Evolutionary conservation across 35 echinoderm and acorn worm genomes (phyloP).

Genomic region (Diadema setosum): DNA sequence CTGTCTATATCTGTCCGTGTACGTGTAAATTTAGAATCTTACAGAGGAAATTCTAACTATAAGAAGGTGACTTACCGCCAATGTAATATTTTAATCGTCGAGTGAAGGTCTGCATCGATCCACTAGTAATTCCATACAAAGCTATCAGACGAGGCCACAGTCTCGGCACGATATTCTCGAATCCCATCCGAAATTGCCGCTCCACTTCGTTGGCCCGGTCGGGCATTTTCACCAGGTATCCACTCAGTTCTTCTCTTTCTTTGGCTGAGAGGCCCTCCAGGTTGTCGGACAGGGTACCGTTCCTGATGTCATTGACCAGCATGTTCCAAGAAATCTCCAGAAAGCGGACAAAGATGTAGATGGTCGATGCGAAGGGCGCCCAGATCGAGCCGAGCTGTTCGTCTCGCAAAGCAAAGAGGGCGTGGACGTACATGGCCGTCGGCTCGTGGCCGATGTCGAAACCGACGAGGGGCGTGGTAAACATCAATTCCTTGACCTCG

Average conservation of each 20-base stretch:
- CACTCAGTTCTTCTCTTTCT: not conserved
- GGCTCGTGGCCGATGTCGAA: not conserved
- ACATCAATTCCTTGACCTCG: not conserved
- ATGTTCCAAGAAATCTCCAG: slow-evolving; percentile 6
- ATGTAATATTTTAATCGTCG: not conserved
- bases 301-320: slow-evolving; percentile 12
- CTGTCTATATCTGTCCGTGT: no score
- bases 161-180: slow-evolving; percentile 4
- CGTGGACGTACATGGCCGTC: slow-evolving; percentile 9
- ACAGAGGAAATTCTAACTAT: no score
- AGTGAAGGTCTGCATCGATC: not conserved
- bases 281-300: not conserved
- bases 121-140: not conserved
- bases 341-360: slow-evolving; percentile 4
- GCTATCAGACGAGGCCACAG: not conserved
- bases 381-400: not conserved
- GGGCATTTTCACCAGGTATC: not conserved
- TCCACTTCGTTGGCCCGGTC: slow-evolving; percentile 5
- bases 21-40: no score
- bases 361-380: not conserved
- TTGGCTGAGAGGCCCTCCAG: not conserved
- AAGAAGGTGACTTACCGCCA: not conserved
- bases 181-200: not conserved
- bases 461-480: not conserved
- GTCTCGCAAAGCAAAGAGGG: slow-evolving; percentile 17